Percentiles rank a stretch among this genome's conserved stretches.
phyloP scores from a whole-genome alignment of 2,797 vertebrate species.

The Aphelocoma californica region DNA sequence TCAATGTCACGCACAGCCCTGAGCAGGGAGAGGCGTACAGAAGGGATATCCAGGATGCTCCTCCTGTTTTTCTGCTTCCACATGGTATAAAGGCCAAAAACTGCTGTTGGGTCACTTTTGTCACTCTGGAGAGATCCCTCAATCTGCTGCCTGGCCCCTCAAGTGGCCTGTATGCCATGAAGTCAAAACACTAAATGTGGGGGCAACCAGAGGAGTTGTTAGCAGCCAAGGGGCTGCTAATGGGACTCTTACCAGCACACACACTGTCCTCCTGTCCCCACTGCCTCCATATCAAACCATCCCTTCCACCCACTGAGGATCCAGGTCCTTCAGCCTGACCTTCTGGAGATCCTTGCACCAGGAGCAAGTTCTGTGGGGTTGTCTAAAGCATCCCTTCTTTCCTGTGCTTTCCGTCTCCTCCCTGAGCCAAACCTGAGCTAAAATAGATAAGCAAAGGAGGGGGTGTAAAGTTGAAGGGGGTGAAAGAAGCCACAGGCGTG shows the following conservation, averaged over 20 bases:
- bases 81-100: neutral
- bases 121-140: neutral
- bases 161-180: neutral
- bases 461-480: neutral
- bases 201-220: neutral
- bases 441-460: neutral
- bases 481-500: neutral
- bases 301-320: neutral
- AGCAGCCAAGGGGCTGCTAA: neutral
- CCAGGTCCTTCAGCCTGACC: neutral
- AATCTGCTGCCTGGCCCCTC: neutral
- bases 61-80: neutral
- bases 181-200: neutral
- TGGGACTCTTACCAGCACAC: neutral
- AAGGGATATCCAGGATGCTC: neutral
- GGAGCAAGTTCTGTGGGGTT: neutral
- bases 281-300: neutral
- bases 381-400: neutral
- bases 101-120: neutral
- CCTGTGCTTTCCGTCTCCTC: neutral
- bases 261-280: fast-evolving
- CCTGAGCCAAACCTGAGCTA: neutral
- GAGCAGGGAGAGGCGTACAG: neutral
- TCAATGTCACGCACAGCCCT: fast-evolving
- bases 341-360: neutral